phyloP scores from a whole-genome alignment of 1,140 invertebrate species.

The Tigriopus japonicus region DNA sequence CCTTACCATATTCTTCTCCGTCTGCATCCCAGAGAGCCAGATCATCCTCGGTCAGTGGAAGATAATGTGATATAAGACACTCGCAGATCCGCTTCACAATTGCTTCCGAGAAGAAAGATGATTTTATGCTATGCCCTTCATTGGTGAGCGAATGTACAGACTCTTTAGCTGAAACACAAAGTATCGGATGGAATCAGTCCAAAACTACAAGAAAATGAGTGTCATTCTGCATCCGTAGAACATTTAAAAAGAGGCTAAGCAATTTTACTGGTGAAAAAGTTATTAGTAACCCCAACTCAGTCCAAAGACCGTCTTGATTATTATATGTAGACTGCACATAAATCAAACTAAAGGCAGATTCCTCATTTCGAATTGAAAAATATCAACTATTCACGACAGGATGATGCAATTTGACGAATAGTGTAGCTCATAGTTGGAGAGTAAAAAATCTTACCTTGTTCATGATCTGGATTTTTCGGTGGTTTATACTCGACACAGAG shows the following conservation, averaged over 20 bases:
- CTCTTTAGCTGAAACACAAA: slow-evolving; percentile 23
- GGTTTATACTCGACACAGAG: slow-evolving; percentile 49
- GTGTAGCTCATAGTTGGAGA: too few species aligned
- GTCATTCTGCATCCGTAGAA: too few species aligned
- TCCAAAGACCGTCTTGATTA: too few species aligned
- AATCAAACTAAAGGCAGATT: too few species aligned
- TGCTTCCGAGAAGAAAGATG: slow-evolving; percentile 46
- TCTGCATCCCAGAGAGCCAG: slow-evolving; percentile 70
- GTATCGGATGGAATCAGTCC: neutral
- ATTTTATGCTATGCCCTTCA: slow-evolving; percentile 46
- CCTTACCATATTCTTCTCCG: slow-evolving; percentile 57
- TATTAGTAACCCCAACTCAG: too few species aligned
- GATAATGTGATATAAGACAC: slow-evolving; percentile 67
- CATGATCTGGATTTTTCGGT: slow-evolving; percentile 30
- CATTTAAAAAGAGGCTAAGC: neutral
- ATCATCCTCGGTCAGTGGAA: slow-evolving; percentile 61
- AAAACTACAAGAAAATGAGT: too few species aligned
- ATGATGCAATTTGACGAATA: too few species aligned
- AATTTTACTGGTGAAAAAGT: neutral
- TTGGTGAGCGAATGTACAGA: slow-evolving; percentile 24
- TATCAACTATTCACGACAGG: too few species aligned
- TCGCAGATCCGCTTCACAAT: slow-evolving; percentile 54
- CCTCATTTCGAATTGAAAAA: too few species aligned
- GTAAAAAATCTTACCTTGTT: too few species aligned
- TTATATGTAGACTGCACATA: too few species aligned